Conservation (phyloP, 2,797 vertebrate species). For the Acomys russatus region DNA sequence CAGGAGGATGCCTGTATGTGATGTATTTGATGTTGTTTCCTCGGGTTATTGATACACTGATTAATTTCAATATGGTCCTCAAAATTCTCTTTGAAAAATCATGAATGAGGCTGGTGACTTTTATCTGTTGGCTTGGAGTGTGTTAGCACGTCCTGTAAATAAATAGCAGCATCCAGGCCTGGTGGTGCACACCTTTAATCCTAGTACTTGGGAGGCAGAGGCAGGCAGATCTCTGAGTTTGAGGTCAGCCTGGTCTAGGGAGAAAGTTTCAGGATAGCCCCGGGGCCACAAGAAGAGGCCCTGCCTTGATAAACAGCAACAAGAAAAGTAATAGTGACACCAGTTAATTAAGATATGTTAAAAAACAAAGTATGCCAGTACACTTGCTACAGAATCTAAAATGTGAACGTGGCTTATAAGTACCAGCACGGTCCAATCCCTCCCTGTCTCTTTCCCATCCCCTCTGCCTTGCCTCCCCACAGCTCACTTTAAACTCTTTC, state of each 20-base stretch:
- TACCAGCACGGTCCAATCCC: too few relatives aligned
- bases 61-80: constrained; percentile 19
- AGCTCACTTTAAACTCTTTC: neutral
- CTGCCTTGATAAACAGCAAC: neutral
- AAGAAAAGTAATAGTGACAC: neutral
- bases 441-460: neutral
- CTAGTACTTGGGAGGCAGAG: neutral
- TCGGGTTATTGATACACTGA: neutral
- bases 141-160: neutral
- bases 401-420: neutral
- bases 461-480: neutral
- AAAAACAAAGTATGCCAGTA: neutral
- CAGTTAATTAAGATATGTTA: neutral
- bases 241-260: neutral
- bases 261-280: neutral
- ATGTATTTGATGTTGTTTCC: neutral
- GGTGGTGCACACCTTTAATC: neutral
- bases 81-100: neutral
- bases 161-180: neutral
- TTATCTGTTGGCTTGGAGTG: neutral
- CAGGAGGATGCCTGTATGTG: neutral
- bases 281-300: neutral
- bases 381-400: neutral
- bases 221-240: neutral
- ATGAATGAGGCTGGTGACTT: neutral